Evolutionary conservation across 1,140 invertebrate genomes (phyloP).

Genomic region (Drosophila miranda): DNA sequence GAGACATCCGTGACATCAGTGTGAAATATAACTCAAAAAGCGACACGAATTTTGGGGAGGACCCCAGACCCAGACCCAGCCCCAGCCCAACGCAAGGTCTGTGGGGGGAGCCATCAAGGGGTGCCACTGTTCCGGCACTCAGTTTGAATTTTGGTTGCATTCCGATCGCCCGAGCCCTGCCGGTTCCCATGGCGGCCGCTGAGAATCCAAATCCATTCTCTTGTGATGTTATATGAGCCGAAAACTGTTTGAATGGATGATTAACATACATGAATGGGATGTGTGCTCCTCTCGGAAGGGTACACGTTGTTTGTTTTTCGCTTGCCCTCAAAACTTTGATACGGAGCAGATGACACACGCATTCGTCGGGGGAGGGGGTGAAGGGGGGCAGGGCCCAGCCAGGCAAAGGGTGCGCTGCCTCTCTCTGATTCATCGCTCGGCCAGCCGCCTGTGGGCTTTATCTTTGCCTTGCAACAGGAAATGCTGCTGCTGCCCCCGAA

Average conservation of each 20-base stretch:
- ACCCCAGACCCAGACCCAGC: too few relatives aligned
- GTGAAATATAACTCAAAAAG: constrained; percentile 40
- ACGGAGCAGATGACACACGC: constrained; percentile 35
- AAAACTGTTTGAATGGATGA: constrained; percentile 66
- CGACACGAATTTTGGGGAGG: constrained; percentile 15
- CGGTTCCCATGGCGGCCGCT: constrained; percentile 7
- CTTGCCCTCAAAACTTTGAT: constrained; percentile 8
- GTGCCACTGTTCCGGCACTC: constrained; percentile 53
- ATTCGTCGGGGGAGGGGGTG: too few relatives aligned
- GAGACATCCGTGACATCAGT: constrained; percentile 35
- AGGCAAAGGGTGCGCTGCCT: not conserved
- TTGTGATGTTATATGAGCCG: constrained; percentile 63
- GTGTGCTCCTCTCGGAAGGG: too few relatives aligned
- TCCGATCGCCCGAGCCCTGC: constrained; percentile 25
- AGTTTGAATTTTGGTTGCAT: constrained; percentile 23
- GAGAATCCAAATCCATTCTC: constrained; percentile 48
- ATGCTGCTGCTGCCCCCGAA: constrained; percentile 11
- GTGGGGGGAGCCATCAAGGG: constrained; percentile 39
- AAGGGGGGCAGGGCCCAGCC: too few relatives aligned
- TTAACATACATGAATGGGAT: constrained; percentile 65
- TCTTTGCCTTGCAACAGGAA: constrained; percentile 45
- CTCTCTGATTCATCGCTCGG: constrained; percentile 25
- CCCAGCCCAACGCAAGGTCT: not conserved
- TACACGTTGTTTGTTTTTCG: constrained; percentile 19
- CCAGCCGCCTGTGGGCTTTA: constrained; percentile 35